A percentile compares a stretch with the other conserved stretches of the same genome.
phyloP scores from a whole-genome alignment of 2,113 vertebrate genomes.

The human region GRCh38 chr12:103649001-103649500 shows the following conservation, averaged over 20 bases:
- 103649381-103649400: neutral
- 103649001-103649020: neutral
- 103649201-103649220: neutral
- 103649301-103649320: neutral
- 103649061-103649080: neutral
- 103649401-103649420: neutral
- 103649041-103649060: neutral
- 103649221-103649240: neutral
- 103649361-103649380: neutral
- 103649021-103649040: neutral
- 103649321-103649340: neutral
- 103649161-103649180: neutral
- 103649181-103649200: neutral
- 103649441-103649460: neutral
- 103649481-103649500: neutral
- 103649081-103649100: neutral
- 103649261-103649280: neutral
- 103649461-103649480: neutral
- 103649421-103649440: neutral
- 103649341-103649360: accelerated
- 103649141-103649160: neutral
- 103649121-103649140: neutral
- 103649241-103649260: neutral
- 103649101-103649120: neutral
- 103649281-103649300: neutral